Base-by-base conservation (phyloP, 1,140 invertebrate species). In the Ectropis grisescens region DNA sequence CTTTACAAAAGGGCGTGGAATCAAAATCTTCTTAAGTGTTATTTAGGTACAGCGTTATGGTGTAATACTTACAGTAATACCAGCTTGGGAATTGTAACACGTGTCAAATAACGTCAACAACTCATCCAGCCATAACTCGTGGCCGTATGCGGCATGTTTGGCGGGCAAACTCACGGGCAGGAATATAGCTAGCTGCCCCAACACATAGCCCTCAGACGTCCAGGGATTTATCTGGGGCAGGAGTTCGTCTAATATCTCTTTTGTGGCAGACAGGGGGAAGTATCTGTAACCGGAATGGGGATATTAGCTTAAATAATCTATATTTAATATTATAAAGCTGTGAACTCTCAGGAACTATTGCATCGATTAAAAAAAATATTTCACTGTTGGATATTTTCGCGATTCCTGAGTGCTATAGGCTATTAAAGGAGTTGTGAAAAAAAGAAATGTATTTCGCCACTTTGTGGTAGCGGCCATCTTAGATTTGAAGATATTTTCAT, bases 241-340 rank as follows among this genome's bases (percentile, higher is more conserved):
- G 54, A 93, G 87, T 74, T 94, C 90, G 45, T 93, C 92, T 34
- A 98, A 68, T 55, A 98, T 96, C 82, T 98, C 95, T 74, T 90
- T 86, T 0, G 94, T 96, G 1, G 94, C 88, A 11, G 79, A 71
- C 11, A 86, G 54, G 2, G 89, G 84, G 58, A 95, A 95, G 72
- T 93, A 95, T 22, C 89, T 92, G 60, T 26, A 61, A 61, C 8
- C 27, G 6, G 14, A 13, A 11, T 36, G 6, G 13, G 10, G 32
- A 22, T 22, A 9, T 22, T 5, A 22, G 4, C 9, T 5, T 22
- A 22, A 4, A 22, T 22, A 22, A 22, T 22, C 4, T 22, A 22
- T 22, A 22, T 22, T 22, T 22, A 22, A 22, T 22, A 22, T 22
- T 4, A 22, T 9, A n/a, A n/a, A n/a, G n/a, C n/a, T n/a, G n/a